Evolutionary conservation across 2,797 vertebrate genomes (phyloP), one percentile per base, ranked within the genome.

Genomic region (Darevskia mixta): DNA sequence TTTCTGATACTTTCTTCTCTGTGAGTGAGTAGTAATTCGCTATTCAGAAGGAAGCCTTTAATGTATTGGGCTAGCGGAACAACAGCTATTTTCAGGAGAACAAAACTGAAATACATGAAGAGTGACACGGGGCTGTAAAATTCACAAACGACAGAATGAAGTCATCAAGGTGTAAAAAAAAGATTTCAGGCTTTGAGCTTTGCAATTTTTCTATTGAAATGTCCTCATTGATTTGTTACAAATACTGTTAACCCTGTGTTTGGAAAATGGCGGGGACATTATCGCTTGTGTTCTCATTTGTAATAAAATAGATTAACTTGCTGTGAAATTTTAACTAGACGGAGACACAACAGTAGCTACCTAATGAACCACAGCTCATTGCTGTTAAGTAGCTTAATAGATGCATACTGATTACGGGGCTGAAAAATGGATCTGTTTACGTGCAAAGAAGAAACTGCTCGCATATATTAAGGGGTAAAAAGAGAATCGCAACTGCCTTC

Each of bases 281-380:
- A 97, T 96, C 92, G 94, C 93, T 96, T 95, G 92, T 95, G 95
- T 97, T 97, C 96, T 97, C 96, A 96, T 96, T 97, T 97, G 96
- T 97, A 97, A 97, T 97, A 96, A 97, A 97, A 96, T 94, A 96
- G 95, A 97, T 97, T 96, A 97, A 97, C 96, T 97, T 92, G 95
- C 95, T 96, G 96, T 96, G 96, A 97, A 97, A 96, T 95, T 96
- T 96, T 97, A 97, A 96, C 95, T 96, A 96, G 96, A 92, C 95
- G 94, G 96, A 96, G 95, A 95, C 97, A 97, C 95, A 96, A 96
- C 95, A 97, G 96, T 97, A 97, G 95, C 94, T 95, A 96, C 95
- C 96, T 97, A 97, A 97, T 97, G 97, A 97, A 96, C 91, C 96
- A 89, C 94, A 96, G 90, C 95, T 94, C 95, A 97, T 96, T 96